A percentile compares a stretch with the other conserved stretches of the same genome.
These are phyloP conservation scores for Macrobrachium nipponense DNA, from an alignment of 1,140 invertebrate species.

Conservation along the genomic window DNA sequence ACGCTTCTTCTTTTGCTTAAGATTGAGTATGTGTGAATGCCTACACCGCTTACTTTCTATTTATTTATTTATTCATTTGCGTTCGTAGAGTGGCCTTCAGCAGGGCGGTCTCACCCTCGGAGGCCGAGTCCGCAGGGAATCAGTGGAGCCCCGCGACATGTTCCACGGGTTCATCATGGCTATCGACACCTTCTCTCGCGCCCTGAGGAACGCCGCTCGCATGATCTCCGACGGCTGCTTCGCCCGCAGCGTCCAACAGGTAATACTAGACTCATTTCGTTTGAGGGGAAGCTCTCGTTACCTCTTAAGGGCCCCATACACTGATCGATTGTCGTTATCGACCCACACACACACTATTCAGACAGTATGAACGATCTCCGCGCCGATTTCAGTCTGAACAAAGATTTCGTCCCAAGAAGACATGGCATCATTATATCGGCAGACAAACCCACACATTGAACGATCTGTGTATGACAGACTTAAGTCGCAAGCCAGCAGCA, in stretches of 20 bases:
- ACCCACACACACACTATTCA: no score
- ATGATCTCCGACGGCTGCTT: conserved; percentile 57
- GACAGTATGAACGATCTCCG: no score
- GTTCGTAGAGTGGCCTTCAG: conserved; percentile 50
- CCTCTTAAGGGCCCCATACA: no score
- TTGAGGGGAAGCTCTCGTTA: background rate
- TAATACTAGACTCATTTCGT: conserved; percentile 1
- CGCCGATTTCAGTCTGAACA: no score
- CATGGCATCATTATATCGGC: no score
- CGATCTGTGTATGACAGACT: no score
- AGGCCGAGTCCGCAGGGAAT: conserved; percentile 47
- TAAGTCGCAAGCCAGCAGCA: no score
- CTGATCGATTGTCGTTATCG: no score
- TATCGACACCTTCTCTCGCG: conserved; percentile 63
- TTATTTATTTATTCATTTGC: background rate
- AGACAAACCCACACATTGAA: no score
- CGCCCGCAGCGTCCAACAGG: conserved; percentile 59
- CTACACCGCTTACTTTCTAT: no score
- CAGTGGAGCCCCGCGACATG: conserved; percentile 57
- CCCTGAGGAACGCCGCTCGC: conserved; percentile 55
- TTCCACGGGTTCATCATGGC: conserved; percentile 62
- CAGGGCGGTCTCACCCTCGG: conserved; percentile 59
- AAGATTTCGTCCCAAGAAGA: no score
- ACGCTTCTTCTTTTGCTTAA: no score
- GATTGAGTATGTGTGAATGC: background rate